phyloP scores from a whole-genome alignment of 2,888 invertebrate genomes.

The Euplagia quadripunctaria region DNA sequence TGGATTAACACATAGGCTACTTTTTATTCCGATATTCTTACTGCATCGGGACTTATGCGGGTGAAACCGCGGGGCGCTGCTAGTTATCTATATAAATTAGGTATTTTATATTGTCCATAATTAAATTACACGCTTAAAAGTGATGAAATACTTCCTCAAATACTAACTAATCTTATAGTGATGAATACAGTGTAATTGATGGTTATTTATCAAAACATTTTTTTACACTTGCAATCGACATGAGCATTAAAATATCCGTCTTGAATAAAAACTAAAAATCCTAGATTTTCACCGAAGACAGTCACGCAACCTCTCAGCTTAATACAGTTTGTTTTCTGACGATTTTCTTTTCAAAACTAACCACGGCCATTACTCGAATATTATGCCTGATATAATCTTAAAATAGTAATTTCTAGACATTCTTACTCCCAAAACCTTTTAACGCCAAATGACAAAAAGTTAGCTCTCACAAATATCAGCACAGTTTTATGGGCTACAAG shows the following conservation, averaged over 20 bases:
- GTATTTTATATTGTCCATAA: not conserved
- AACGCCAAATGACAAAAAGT: conserved; percentile 9
- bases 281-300: not conserved
- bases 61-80: too few relatives aligned
- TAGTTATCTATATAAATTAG: not conserved
- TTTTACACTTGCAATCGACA: too few relatives aligned
- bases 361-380: not conserved
- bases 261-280: not conserved
- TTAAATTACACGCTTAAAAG: not conserved
- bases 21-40: too few relatives aligned
- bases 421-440: not conserved
- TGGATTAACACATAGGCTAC: too few relatives aligned
- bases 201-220: too few relatives aligned
- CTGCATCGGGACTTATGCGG: too few relatives aligned
- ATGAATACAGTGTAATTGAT: too few relatives aligned
- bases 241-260: too few relatives aligned
- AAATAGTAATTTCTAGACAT: not conserved
- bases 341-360: not conserved
- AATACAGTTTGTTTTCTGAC: not conserved
- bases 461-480: conserved; percentile 6
- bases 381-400: too few relatives aligned
- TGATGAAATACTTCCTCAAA: not conserved
- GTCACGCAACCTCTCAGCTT: not conserved
- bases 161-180: not conserved
- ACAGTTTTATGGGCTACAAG: conserved; percentile 5